phyloP scores from a whole-genome alignment of 2,113 vertebrate species.

The Patagioenas fasciata region DNA sequence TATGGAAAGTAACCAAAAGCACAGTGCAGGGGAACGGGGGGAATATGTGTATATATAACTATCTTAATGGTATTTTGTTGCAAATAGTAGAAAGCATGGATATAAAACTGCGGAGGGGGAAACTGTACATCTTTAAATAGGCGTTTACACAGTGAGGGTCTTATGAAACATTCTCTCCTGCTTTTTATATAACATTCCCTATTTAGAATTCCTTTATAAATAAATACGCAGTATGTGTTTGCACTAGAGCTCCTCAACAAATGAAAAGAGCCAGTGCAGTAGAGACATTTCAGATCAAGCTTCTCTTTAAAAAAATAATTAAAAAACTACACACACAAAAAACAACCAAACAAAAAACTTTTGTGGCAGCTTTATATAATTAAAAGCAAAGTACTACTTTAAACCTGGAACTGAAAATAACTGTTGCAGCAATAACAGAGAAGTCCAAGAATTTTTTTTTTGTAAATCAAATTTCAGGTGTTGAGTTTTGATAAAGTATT shows the following conservation, averaged over 20 bases:
- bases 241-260: conserved; percentile 59
- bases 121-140: conserved; percentile 63
- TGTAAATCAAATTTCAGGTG: conserved; percentile 35
- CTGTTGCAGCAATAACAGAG: conserved; percentile 65
- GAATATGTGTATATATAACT: conserved; percentile 63
- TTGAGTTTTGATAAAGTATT: conserved; percentile 28
- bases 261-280: conserved; percentile 44
- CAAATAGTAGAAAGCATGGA: conserved; percentile 73
- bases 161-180: conserved; percentile 63
- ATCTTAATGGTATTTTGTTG: conserved; percentile 71
- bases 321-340: background rate
- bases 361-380: conserved; percentile 51
- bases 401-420: conserved; percentile 43
- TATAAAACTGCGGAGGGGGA: conserved; percentile 64
- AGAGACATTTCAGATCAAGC: conserved; percentile 67
- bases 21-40: conserved; percentile 47
- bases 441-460: conserved; percentile 17
- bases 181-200: conserved; percentile 72
- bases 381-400: conserved; percentile 9
- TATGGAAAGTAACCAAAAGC: conserved; percentile 64
- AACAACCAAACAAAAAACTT: background rate
- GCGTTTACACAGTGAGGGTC: conserved; percentile 62
- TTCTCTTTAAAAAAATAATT: conserved; percentile 46
- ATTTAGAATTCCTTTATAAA: conserved; percentile 69
- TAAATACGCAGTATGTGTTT: conserved; percentile 39